phyloP scores from a whole-genome alignment of 2,113 vertebrate species.

The Lophotis ruficrista region DNA sequence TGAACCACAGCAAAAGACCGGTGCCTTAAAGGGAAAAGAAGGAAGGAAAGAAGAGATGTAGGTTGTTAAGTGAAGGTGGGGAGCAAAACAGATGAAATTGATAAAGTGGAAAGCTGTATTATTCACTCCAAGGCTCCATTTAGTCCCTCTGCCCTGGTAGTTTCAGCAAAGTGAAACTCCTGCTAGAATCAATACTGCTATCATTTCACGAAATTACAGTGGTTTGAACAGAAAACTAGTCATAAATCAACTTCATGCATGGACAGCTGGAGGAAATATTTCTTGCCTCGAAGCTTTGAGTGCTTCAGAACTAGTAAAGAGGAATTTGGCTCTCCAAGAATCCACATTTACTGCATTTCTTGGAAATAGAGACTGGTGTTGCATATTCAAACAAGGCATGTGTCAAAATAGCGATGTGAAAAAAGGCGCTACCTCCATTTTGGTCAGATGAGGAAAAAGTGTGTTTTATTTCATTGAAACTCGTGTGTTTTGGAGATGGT shows the following conservation, averaged over 20 bases:
- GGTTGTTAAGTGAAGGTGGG: slow-evolving; percentile 68
- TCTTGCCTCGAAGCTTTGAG: neutral
- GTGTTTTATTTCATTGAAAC: neutral
- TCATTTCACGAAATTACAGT: slow-evolving; percentile 87
- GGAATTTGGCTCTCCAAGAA: neutral
- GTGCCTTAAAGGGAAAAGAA: neutral
- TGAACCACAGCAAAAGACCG: neutral
- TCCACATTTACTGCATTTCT: neutral
- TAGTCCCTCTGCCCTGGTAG: slow-evolving; percentile 73
- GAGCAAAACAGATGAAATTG: slow-evolving; percentile 47
- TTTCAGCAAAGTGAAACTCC: slow-evolving; percentile 82
- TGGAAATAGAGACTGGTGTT: neutral
- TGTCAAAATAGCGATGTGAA: neutral
- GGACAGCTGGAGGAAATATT: slow-evolving; percentile 52
- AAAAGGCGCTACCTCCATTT: neutral
- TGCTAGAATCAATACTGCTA: slow-evolving; percentile 85
- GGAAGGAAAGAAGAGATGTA: slow-evolving; percentile 14
- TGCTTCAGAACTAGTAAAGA: neutral
- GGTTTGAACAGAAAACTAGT: slow-evolving; percentile 77
- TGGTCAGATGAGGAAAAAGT: neutral
- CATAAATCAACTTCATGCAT: slow-evolving; percentile 76
- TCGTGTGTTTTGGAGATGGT: neutral
- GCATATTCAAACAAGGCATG: neutral
- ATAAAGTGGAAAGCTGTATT: slow-evolving; percentile 72
- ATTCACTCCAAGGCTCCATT: slow-evolving; percentile 64